These are phyloP conservation scores for Anarrhichthys ocellatus DNA, from an alignment of 2,113 vertebrate genomes.

Conservation along the genomic window DNA sequence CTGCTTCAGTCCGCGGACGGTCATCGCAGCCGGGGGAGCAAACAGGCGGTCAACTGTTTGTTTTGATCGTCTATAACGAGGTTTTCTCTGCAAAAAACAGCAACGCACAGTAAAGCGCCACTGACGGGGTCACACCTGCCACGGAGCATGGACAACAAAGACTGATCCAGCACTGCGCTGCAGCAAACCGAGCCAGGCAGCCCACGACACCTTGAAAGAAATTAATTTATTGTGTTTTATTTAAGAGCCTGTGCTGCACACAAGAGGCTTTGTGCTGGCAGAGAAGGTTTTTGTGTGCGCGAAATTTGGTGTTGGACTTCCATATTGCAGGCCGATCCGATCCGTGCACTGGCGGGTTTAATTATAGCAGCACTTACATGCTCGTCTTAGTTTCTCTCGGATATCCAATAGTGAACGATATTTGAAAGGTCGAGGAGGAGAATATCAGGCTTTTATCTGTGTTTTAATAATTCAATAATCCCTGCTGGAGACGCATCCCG, in stretches of 20 bases:
- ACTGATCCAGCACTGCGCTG: conserved; percentile 32
- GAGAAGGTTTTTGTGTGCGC: conserved; percentile 8
- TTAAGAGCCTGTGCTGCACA: neutral
- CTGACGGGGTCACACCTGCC: conserved; percentile 64
- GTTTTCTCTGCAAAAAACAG: neutral
- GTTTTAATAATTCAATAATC: conserved; percentile 15
- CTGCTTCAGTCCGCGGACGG: neutral
- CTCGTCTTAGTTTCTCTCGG: conserved; percentile 11
- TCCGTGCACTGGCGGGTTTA: conserved; percentile 10
- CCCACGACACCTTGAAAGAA: neutral
- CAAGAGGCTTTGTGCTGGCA: neutral
- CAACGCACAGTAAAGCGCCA: neutral
- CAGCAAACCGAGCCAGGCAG: conserved; percentile 24
- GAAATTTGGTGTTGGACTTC: conserved; percentile 4
- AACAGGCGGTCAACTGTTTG: neutral
- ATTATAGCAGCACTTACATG: conserved; percentile 52
- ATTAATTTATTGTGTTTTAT: neutral
- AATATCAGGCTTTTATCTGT: conserved; percentile 1
- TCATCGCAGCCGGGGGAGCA: neutral
- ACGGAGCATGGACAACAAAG: conserved; percentile 71
- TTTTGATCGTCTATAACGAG: neutral
- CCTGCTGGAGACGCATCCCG: neutral
- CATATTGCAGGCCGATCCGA: conserved; percentile 35
- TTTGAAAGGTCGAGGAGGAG: conserved; percentile 6
- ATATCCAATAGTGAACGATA: neutral